These are phyloP conservation scores for Araneus ventricosus DNA, from an alignment of 1,140 invertebrate genomes.

Conservation along the genomic window DNA sequence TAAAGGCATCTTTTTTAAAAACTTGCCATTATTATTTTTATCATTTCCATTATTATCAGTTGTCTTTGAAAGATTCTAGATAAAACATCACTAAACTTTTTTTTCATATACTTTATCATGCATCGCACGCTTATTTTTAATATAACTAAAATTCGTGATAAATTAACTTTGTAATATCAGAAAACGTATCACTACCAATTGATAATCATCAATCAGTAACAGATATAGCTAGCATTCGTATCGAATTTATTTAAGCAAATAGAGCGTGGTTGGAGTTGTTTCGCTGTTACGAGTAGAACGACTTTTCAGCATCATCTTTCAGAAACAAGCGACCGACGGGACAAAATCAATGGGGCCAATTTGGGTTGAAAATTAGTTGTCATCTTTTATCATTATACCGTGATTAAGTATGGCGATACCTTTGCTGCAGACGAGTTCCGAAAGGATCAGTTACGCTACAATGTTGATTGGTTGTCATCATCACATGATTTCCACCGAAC, in stretches of 20 bases:
- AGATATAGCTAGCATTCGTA: neutral
- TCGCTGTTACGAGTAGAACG: neutral
- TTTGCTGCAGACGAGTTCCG: neutral
- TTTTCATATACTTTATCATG: no score
- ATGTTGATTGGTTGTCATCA: constrained; percentile 22
- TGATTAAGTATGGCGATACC: constrained; percentile 32
- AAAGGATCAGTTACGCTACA: neutral
- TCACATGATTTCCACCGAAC: neutral
- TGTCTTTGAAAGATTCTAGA: no score
- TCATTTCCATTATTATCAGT: no score
- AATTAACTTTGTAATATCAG: no score
- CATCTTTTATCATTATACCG: constrained; percentile 34
- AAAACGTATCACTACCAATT: no score
- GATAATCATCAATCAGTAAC: no score
- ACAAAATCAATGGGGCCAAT: neutral
- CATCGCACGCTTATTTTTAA: no score
- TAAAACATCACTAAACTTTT: no score
- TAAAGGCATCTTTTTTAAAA: no score
- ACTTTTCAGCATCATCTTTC: neutral
- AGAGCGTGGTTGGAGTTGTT: no score
- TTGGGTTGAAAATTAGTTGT: neutral
- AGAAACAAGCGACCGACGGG: neutral
- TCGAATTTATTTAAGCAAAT: neutral
- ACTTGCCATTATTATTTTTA: no score
- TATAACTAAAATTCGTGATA: no score